These are phyloP conservation scores for Yasuhikotakia modesta DNA, from an alignment of 2,797 vertebrate species.

Conservation along the genomic window DNA sequence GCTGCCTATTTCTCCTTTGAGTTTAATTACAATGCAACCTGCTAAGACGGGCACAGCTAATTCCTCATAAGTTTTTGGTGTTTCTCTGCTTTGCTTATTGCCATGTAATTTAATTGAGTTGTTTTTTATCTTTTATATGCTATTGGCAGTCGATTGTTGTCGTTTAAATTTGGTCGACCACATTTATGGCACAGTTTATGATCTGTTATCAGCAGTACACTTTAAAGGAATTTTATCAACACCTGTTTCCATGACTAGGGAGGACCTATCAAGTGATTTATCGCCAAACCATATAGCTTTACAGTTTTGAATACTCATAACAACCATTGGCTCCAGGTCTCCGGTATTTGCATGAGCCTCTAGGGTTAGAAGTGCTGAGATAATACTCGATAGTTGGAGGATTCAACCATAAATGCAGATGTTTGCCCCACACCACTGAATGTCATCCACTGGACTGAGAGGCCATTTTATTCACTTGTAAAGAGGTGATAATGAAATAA, in stretches of 20 bases:
- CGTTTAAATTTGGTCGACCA: not conserved
- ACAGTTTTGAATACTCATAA: slow-evolving; percentile 19
- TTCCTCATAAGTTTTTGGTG: slow-evolving; percentile 7
- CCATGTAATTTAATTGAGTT: not conserved
- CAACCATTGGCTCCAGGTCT: slow-evolving; percentile 18
- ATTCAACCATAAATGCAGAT: slow-evolving; percentile 36
- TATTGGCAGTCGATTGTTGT: not conserved
- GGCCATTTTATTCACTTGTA: slow-evolving; percentile 62
- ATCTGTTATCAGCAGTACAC: slow-evolving; percentile 12
- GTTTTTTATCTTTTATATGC: not conserved
- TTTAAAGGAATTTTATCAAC: slow-evolving; percentile 30
- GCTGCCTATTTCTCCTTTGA: slow-evolving; percentile 86
- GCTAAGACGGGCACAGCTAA: slow-evolving; percentile 83
- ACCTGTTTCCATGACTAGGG: slow-evolving; percentile 15
- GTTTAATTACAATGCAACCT: slow-evolving; percentile 94
- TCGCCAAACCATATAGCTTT: slow-evolving; percentile 13
- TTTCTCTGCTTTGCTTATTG: slow-evolving; percentile 6
- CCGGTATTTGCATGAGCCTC: slow-evolving; percentile 14
- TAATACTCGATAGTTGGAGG: slow-evolving; percentile 8
- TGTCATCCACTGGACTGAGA: slow-evolving; percentile 46
- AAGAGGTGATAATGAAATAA: slow-evolving; percentile 80
- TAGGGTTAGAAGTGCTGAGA: slow-evolving; percentile 23
- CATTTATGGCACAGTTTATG: not conserved
- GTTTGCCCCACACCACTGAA: slow-evolving; percentile 40
- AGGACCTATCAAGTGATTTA: slow-evolving; percentile 29